Evolutionary conservation across 2,113 vertebrate species (phyloP), one percentile per base, ranked within the genome.

Genomic region (Abramis brama): DNA sequence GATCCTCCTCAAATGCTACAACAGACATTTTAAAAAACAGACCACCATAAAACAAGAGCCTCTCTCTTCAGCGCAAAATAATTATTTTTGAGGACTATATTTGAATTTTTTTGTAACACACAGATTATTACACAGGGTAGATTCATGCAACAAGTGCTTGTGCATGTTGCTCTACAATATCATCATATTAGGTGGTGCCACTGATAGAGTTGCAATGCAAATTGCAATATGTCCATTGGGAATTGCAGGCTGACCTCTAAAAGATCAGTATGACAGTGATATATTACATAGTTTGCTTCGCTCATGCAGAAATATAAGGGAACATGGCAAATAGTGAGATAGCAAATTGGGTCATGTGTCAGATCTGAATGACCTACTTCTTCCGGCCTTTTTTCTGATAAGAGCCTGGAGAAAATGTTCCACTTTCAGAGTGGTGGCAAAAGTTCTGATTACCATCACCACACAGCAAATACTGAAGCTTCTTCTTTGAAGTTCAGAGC

Each of bases 261-360:
- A 81, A 64, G n/a, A 62, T 27, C n/a, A 47, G 39, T 21, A 11
- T 81, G 79, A 81, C 79, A 81, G 39, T 81, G 79, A 81, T 81
- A 64, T 80, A 64, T 47, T 64, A 64, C 59, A 64, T 19, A 81
- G 64, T 36, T 70, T 70, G 80, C 19, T 70, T 68, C 19, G 19
- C 27, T 82, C 64, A 68, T 70, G 64, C 45, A 33, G 7, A 82
- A 55, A 82, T 55, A 7, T 82, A 81, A 36, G 57, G 45, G 64
- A 81, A 81, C 19, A 71, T 43, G 76, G 50, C 47, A 84, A 87
- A 84, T 7, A 47, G 75, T 43, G 47, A 60, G 25, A 36, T 66
- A 82, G 86, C 57, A 87, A 89, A 87, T 85, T 71, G 47, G 85
- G 85, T 71, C 70, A 59, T 27, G 60, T 77, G 70, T 89, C 82